Conservation (phyloP, 2,888 invertebrate species). For the Lycocerus yunnanus region DNA sequence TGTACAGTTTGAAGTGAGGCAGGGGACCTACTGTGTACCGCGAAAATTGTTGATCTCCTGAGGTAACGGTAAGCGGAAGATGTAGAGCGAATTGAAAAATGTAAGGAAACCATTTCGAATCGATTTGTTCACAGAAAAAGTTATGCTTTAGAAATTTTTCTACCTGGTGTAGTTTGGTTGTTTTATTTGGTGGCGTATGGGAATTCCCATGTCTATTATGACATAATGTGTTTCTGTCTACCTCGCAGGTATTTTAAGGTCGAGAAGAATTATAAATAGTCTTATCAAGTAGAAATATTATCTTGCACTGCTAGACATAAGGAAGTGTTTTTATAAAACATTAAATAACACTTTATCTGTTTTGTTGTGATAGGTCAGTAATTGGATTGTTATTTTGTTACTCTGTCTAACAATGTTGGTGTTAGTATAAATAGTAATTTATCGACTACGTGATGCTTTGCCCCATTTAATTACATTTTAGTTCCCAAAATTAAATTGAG, state of each 20-base stretch:
- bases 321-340: not conserved
- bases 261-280: not conserved
- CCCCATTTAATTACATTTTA: conserved; percentile 22
- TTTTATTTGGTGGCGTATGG: not conserved
- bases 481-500: conserved; percentile 17
- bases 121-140: too few species aligned
- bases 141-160: not conserved
- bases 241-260: not conserved
- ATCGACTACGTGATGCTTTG: conserved; percentile 31
- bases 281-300: not conserved
- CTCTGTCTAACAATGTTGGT: not conserved
- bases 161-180: not conserved
- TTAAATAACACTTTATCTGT: not conserved
- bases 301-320: not conserved
- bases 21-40: too few species aligned
- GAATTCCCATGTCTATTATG: not conserved
- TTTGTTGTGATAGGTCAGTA: not conserved
- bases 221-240: not conserved
- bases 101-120: not conserved
- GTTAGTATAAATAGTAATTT: conserved; percentile 29
- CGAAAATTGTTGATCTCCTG: too few species aligned
- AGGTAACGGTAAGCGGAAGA: too few species aligned
- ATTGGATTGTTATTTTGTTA: not conserved
- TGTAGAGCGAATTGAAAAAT: too few species aligned
- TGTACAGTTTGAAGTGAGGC: too few species aligned